Percentiles rank a stretch among this genome's conserved stretches.
These are phyloP conservation scores for Centropus bengalensis DNA, from an alignment of 2,113 vertebrate species.

Conservation along the genomic window DNA sequence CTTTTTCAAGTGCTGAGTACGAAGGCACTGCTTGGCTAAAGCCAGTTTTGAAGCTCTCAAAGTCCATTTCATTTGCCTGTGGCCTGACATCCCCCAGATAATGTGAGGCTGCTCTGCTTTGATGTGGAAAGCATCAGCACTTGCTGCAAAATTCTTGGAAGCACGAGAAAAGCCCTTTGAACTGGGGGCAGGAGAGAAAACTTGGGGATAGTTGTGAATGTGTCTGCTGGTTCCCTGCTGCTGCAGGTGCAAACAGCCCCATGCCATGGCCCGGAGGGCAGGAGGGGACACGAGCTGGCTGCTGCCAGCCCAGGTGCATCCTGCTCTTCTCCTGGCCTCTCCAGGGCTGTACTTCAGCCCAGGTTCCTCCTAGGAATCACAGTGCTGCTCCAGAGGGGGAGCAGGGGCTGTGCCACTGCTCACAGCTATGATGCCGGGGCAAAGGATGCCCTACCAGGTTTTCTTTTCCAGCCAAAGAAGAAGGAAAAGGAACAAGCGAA, in stretches of 20 bases:
- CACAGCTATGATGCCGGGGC: fast-evolving
- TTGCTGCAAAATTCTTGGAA: constrained; percentile 57
- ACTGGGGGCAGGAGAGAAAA: constrained; percentile 59
- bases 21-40: not conserved
- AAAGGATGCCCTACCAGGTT: not conserved
- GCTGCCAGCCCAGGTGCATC: not conserved
- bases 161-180: constrained; percentile 67
- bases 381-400: not conserved
- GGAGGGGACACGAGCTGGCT: not conserved
- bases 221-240: constrained; percentile 61
- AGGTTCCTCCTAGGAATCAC: not conserved
- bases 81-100: constrained; percentile 41
- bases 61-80: constrained; percentile 14
- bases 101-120: constrained; percentile 49
- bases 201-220: constrained; percentile 59
- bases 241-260: not conserved
- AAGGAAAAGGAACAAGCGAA: not conserved
- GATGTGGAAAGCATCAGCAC: constrained; percentile 71
- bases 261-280: fast-evolving
- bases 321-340: not conserved
- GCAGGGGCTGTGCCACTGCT: not conserved
- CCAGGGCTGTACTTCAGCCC: not conserved
- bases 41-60: not conserved
- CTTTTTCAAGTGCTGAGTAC: not conserved
- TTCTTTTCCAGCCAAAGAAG: not conserved